Conservation (phyloP, 2,113 vertebrate genomes). For the Corydoras maculifer region DNA sequence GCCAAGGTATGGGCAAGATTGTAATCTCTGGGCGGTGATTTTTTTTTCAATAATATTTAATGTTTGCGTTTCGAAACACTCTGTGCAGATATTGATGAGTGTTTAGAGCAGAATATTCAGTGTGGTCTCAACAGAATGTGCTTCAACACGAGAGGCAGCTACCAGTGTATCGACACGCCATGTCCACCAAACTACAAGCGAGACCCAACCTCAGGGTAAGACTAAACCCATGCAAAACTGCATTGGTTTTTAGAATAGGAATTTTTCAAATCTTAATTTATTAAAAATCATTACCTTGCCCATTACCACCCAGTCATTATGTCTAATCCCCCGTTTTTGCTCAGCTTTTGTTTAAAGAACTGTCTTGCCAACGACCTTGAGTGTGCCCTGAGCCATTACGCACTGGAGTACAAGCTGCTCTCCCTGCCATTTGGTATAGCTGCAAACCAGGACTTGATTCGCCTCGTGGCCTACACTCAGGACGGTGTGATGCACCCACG, state of each 20-base stretch:
- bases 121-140: slow-evolving; percentile 89
- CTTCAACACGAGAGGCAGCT: slow-evolving; percentile 93
- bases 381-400: slow-evolving; percentile 84
- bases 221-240: too few species aligned
- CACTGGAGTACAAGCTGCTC: slow-evolving; percentile 93
- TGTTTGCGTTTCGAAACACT: neutral
- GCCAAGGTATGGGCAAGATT: slow-evolving; percentile 75
- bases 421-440: slow-evolving; percentile 92
- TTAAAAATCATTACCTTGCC: too few species aligned
- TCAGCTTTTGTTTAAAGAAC: slow-evolving; percentile 89
- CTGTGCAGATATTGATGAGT: slow-evolving; percentile 83
- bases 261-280: too few species aligned
- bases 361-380: slow-evolving; percentile 87
- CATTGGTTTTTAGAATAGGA: too few species aligned
- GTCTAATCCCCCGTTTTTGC: neutral
- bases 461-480: slow-evolving; percentile 92
- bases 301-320: too few species aligned
- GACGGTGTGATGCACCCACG: slow-evolving; percentile 88
- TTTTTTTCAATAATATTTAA: neutral
- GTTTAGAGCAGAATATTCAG: slow-evolving; percentile 79
- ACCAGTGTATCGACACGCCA: slow-evolving; percentile 89
- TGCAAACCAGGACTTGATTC: slow-evolving; percentile 90
- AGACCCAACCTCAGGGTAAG: slow-evolving; percentile 80
- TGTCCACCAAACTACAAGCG: slow-evolving; percentile 87
- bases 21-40: too few species aligned